Evolutionary conservation across 2,113 vertebrate species (phyloP).

Genomic region (Lichenostomus cassidix): DNA sequence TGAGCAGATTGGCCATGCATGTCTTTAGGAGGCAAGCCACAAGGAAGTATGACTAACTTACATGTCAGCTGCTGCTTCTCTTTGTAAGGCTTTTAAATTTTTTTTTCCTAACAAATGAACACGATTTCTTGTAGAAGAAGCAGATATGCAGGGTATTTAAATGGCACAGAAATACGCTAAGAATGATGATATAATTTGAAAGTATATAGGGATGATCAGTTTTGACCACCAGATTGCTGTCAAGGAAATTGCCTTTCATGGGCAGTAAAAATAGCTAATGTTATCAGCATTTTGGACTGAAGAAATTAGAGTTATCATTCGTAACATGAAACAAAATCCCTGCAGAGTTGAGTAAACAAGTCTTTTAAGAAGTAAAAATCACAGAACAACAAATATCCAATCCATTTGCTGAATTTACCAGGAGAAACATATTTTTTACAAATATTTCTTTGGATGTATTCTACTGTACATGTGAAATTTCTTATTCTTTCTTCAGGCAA

Average conservation of each 20-base stretch:
- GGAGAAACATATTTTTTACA: neutral
- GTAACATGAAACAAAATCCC: neutral
- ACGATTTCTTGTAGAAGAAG: neutral
- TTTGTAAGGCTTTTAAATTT: neutral
- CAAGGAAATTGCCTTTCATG: neutral
- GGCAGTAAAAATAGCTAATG: neutral
- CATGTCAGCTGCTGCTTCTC: slow-evolving; percentile 29
- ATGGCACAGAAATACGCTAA: neutral
- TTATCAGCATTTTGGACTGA: neutral
- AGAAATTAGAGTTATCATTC: neutral
- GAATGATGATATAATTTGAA: neutral
- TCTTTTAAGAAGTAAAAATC: neutral
- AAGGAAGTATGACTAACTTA: slow-evolving; percentile 57
- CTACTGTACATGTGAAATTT: neutral
- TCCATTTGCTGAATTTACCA: neutral
- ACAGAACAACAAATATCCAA: neutral
- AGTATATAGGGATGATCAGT: neutral
- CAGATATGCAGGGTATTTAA: neutral
- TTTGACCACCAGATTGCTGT: neutral
- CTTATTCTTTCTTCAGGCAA: neutral
- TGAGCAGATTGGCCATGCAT: slow-evolving; percentile 21
- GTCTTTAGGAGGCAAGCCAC: slow-evolving; percentile 22
- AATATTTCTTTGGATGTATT: neutral
- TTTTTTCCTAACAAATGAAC: neutral
- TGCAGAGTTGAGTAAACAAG: neutral